Percentiles rank a stretch among this genome's conserved stretches.
phyloP scores from a whole-genome alignment of 2,888 invertebrate genomes.

The Aporophyla nigra region DNA sequence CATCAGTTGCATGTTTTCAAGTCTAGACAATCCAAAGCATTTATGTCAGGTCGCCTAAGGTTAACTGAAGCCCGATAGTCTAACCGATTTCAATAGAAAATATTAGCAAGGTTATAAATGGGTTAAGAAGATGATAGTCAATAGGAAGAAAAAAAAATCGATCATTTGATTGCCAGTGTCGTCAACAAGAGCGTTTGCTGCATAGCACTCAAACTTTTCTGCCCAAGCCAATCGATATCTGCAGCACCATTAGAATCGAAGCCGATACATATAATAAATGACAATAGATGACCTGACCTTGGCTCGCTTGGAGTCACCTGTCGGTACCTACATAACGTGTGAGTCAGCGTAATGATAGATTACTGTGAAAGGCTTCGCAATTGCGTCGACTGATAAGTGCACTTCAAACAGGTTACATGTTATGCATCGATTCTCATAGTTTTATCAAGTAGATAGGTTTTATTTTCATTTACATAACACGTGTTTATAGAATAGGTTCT shows the following conservation, averaged over 20 bases:
- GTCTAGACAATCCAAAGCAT: background rate
- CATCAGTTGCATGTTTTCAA: background rate
- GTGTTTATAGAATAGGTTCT: background rate
- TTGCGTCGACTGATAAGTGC: slow-evolving; percentile 21
- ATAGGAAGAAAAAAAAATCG: too few species aligned
- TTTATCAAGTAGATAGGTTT: background rate
- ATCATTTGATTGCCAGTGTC: background rate
- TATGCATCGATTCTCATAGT: background rate
- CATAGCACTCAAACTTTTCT: background rate
- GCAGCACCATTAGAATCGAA: background rate
- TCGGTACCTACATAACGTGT: slow-evolving; percentile 25
- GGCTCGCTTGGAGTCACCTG: slow-evolving; percentile 21
- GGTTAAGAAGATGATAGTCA: too few species aligned
- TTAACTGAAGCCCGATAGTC: background rate
- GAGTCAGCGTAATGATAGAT: slow-evolving; percentile 47
- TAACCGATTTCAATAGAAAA: background rate
- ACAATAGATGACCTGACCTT: slow-evolving; percentile 28
- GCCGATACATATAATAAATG: background rate
- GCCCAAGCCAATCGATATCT: background rate
- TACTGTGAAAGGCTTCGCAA: slow-evolving; percentile 52
- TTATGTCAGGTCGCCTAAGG: background rate
- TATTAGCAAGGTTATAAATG: too few species aligned
- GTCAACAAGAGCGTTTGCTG: background rate
- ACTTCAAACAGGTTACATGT: slow-evolving; percentile 23
- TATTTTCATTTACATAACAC: background rate